Percentiles rank a stretch among this genome's conserved stretches.
These are phyloP conservation scores for Myoxocephalus aenaeus DNA, from an alignment of 2,797 vertebrate genomes.

Conservation along the genomic window DNA sequence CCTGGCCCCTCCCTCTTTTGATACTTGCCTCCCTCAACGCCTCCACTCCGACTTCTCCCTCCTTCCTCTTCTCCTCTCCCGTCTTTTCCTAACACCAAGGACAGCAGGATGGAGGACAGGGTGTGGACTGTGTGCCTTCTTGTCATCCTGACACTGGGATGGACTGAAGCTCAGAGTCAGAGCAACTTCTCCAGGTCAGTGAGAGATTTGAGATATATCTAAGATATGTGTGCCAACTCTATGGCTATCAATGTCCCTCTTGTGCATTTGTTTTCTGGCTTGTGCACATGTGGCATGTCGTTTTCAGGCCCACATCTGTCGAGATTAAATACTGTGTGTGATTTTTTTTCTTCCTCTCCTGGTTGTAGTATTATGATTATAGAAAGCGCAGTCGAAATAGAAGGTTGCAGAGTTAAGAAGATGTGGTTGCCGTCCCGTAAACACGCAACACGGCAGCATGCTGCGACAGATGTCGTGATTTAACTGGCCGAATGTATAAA, in stretches of 20 bases:
- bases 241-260: constrained; percentile 16
- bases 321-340: constrained; percentile 21
- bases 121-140: constrained; percentile 72
- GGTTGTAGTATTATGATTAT: constrained; percentile 41
- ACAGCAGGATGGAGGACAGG: constrained; percentile 80
- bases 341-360: constrained; percentile 15
- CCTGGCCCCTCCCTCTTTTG: constrained; percentile 11
- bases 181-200: constrained; percentile 70
- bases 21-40: constrained; percentile 51
- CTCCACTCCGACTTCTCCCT: constrained; percentile 44
- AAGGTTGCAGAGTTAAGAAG: constrained; percentile 41
- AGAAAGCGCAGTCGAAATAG: constrained; percentile 44
- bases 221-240: neutral
- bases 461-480: constrained; percentile 42
- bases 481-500: constrained; percentile 1
- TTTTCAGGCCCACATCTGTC: constrained; percentile 36
- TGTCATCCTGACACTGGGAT: constrained; percentile 58
- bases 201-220: neutral
- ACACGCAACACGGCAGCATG: constrained; percentile 50
- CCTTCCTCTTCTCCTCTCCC: constrained; percentile 49
- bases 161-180: constrained; percentile 68
- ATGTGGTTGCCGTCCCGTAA: constrained; percentile 62
- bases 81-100: constrained; percentile 52
- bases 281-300: constrained; percentile 63
- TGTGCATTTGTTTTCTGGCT: constrained; percentile 19